Evolutionary conservation across 1,140 invertebrate species (phyloP), one percentile per base, ranked within the genome.

Genomic region (Diabrotica virgifera): DNA sequence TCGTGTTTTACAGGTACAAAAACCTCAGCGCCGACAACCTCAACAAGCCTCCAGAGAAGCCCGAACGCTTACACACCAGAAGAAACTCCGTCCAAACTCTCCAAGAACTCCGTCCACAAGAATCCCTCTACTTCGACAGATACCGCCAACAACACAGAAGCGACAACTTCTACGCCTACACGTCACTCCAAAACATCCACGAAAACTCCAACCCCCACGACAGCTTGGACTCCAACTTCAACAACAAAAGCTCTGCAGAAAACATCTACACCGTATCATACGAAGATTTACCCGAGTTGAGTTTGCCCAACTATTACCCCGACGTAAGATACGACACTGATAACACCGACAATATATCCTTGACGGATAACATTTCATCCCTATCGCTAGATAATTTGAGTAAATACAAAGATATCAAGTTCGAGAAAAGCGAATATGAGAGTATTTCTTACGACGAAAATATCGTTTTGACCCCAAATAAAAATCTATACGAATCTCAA

Each of bases 211-310:
- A 12, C 12, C 63, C 52, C 35, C 9, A 51, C 10, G 53, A 66
- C 5, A 54, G 60, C 71, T 79, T 86, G 58, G 85, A 86, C 71
- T 86, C 85, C n/a, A 85, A 86, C 70, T 86, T 86, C 74, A 84
- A 86, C 36, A 82, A 85, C 70, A 85, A 71, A 80, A 82, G 54
- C 53, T 67, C 56, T 38, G 13, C 52, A 52, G 72, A 68, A 62
- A 72, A 50, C 12, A 8, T 63, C n/a, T 74, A 35, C 52, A 66
- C 63, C 24, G 62, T 68, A 12, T 70, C 71, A 5, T 60, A 70
- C 46, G 72, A 76, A 36, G 66, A 75, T 54, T 52, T 69, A 8
- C 59, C 70, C 8, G 76, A 74, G 10, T 65, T 80, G 53, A 78
- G 74, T 70, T 65, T 79, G 24, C 78, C 78, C 12, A 76, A 79